Percentiles rank a stretch among this genome's conserved stretches.
Conservation (phyloP, 2,113 vertebrate genomes). For the Albula glossodonta region DNA sequence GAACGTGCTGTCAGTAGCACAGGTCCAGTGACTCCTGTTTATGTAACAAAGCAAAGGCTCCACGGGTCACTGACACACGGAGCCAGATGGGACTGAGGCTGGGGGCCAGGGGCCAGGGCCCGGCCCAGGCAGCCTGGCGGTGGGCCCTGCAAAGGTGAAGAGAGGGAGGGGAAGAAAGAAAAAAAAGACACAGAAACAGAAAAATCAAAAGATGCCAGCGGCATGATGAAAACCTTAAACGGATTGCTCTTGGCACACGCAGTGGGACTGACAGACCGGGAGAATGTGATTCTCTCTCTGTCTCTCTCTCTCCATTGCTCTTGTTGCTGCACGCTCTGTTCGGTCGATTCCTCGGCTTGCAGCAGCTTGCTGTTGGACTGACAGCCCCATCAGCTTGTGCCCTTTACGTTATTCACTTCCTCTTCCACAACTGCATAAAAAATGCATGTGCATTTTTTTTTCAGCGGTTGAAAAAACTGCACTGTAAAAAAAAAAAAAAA, state of each 20-base stretch:
- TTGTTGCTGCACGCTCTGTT: slow-evolving; percentile 47
- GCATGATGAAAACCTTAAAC: slow-evolving; percentile 34
- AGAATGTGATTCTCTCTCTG: slow-evolving; percentile 28
- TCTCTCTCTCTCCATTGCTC: no score
- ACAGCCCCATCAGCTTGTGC: slow-evolving; percentile 28
- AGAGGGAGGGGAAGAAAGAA: not conserved
- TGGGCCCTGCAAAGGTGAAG: not conserved
- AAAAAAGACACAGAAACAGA: not conserved
- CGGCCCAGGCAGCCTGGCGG: not conserved
- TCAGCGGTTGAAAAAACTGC: no score
- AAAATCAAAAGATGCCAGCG: slow-evolving; percentile 2
- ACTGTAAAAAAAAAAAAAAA: no score
- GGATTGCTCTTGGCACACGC: slow-evolving; percentile 41
- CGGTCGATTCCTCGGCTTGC: slow-evolving; percentile 42
- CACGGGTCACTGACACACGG: slow-evolving; percentile 15
- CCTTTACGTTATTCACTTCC: not conserved
- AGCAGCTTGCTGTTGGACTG: slow-evolving; percentile 28
- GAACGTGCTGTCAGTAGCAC: no score
- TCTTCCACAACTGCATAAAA: no score
- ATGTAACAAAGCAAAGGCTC: slow-evolving; percentile 4
- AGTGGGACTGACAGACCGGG: slow-evolving; percentile 21
- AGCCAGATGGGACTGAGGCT: not conserved
- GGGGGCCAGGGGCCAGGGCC: no score
- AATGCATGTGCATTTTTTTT: no score
- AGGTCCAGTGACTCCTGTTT: slow-evolving; percentile 11